phyloP scores from a whole-genome alignment of 2,113 vertebrate species.

The Brachyhypopomus gauderio region DNA sequence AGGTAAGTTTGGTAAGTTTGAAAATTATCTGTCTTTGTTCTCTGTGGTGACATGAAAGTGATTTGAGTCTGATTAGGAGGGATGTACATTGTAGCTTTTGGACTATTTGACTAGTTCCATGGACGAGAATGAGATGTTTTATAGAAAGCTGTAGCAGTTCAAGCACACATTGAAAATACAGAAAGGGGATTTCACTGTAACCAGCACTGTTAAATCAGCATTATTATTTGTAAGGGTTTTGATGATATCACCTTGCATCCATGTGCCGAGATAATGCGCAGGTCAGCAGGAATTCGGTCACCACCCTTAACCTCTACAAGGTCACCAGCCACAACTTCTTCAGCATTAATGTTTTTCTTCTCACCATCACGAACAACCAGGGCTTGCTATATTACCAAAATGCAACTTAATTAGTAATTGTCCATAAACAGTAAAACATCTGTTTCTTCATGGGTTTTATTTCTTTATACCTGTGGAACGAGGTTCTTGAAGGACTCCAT shows the following conservation, averaged over 20 bases:
- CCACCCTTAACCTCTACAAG: conserved; percentile 96
- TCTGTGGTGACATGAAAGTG: too few relatives aligned
- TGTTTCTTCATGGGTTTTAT: not conserved
- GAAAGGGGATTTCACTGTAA: not conserved
- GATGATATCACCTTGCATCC: conserved; percentile 86
- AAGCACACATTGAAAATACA: not conserved
- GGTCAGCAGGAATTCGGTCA: conserved; percentile 92
- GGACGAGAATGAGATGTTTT: too few relatives aligned
- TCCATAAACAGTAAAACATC: not conserved
- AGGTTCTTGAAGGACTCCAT: conserved; percentile 99
- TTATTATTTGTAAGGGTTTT: not conserved
- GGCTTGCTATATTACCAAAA: conserved; percentile 82
- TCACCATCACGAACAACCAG: conserved; percentile 92
- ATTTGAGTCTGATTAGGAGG: too few relatives aligned
- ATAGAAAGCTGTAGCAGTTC: not conserved
- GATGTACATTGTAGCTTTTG: too few relatives aligned
- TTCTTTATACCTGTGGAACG: conserved; percentile 88
- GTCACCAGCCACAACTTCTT: conserved; percentile 90
- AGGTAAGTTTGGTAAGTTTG: too few relatives aligned
- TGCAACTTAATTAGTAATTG: not conserved
- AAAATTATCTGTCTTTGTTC: too few relatives aligned
- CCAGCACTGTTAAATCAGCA: not conserved
- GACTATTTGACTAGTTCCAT: too few relatives aligned
- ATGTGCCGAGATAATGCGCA: conserved; percentile 87
- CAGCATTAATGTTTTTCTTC: conserved; percentile 89